These are phyloP conservation scores for Nudaria mundana DNA, from an alignment of 2,888 invertebrate genomes.

Conservation along the genomic window DNA sequence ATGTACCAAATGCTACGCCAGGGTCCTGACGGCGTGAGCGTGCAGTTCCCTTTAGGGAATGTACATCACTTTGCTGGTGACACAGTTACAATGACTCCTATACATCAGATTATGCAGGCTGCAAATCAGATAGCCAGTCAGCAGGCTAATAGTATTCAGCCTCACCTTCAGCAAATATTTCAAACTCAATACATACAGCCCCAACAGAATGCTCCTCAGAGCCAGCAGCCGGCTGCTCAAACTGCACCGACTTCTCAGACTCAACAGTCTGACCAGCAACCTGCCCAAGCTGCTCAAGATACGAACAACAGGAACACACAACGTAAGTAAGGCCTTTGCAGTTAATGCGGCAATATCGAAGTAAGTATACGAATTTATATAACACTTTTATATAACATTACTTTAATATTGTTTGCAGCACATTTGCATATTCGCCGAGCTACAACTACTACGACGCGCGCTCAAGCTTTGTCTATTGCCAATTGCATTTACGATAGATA, in stretches of 20 bases:
- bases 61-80: constrained; percentile 9
- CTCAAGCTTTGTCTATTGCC: constrained; percentile 36
- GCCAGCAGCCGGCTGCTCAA: neutral
- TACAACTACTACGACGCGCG: constrained; percentile 28
- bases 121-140: neutral
- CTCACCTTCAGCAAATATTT: constrained; percentile 1
- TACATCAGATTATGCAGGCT: constrained; percentile 7
- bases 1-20: constrained; percentile 52
- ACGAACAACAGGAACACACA: constrained; percentile 3
- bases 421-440: constrained; percentile 39
- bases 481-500: constrained; percentile 54
- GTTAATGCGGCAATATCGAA: neutral
- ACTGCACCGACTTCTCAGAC: neutral
- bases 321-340: constrained; percentile 7
- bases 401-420: constrained; percentile 19
- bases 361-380: neutral
- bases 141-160: neutral
- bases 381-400: neutral
- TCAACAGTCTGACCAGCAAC: neutral
- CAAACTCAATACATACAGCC: constrained; percentile 2
- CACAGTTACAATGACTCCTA: constrained; percentile 6
- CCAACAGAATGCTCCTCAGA: neutral
- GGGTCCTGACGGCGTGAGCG: constrained; percentile 43
- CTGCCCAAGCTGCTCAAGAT: constrained; percentile 1
- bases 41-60: constrained; percentile 25